These are phyloP conservation scores for Hirundichthys speculiger DNA, from an alignment of 2,113 vertebrate species.

Conservation along the genomic window DNA sequence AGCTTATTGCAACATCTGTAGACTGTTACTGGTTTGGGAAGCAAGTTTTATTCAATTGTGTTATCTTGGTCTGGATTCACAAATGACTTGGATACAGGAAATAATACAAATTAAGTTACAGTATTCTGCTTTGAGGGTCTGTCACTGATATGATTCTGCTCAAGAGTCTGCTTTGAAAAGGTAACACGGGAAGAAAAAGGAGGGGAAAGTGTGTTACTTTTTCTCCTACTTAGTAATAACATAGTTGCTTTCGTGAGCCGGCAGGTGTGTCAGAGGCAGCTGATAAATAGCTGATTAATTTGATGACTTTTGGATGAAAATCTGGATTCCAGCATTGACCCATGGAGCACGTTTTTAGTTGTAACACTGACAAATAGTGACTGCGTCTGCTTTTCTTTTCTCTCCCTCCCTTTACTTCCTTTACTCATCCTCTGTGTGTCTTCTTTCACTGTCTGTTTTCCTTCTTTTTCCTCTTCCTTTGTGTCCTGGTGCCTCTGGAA, in stretches of 20 bases:
- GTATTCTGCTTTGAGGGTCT: neutral
- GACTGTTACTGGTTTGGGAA: neutral
- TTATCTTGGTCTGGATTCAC: neutral
- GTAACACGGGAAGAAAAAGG: constrained; percentile 24
- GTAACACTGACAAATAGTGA: constrained; percentile 61
- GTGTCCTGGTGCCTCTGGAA: constrained; percentile 54
- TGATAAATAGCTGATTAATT: neutral
- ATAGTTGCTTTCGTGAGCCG: constrained; percentile 34
- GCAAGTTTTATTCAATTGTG: neutral
- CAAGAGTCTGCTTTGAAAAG: constrained; percentile 47
- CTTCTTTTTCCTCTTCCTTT: constrained; percentile 15
- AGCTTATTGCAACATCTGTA: neutral
- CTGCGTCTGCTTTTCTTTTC: constrained; percentile 59
- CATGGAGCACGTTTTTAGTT: constrained; percentile 23
- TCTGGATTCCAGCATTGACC: constrained; percentile 17
- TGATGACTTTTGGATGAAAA: neutral
- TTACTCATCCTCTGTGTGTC: constrained; percentile 33
- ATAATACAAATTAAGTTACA: neutral
- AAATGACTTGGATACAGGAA: neutral
- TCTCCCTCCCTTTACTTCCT: constrained; percentile 36
- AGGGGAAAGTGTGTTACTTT: constrained; percentile 16
- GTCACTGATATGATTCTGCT: constrained; percentile 33
- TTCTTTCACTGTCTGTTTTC: constrained; percentile 18
- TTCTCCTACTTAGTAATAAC: constrained; percentile 39
- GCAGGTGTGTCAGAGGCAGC: constrained; percentile 24